Percentiles rank a stretch among this genome's conserved stretches.
phyloP scores from a whole-genome alignment of 2,888 invertebrate genomes.

The Frankliniella intonsa region DNA sequence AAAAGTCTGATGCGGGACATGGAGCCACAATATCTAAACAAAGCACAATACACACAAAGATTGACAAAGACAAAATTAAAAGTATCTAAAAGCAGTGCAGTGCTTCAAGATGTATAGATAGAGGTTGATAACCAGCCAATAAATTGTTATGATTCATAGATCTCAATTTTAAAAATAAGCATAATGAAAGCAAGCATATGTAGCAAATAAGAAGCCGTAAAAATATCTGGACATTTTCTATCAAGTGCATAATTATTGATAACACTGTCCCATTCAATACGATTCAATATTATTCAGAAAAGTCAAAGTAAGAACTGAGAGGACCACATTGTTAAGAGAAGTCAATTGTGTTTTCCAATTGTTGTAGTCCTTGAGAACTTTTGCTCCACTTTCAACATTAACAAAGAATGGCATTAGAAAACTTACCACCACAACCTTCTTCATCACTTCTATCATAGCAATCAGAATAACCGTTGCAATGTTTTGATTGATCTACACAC shows the following conservation, averaged over 20 bases:
- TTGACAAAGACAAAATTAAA: not conserved
- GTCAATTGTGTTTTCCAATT: not conserved
- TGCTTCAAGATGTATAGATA: too few relatives aligned
- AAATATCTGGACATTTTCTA: too few relatives aligned
- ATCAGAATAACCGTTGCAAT: constrained; percentile 73
- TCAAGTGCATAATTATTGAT: too few relatives aligned
- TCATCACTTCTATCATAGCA: constrained; percentile 88
- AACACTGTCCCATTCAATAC: not conserved
- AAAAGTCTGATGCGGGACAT: constrained; percentile 54
- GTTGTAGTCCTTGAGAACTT: too few relatives aligned
- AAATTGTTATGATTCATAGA: too few relatives aligned
- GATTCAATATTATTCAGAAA: not conserved
- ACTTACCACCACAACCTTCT: constrained; percentile 49
- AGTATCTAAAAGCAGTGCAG: not conserved
- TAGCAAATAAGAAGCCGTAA: not conserved
- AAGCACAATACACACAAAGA: constrained; percentile 26
- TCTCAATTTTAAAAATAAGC: not conserved
- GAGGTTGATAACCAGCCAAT: too few relatives aligned
- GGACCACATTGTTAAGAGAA: not conserved
- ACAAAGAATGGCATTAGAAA: not conserved
- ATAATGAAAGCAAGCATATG: not conserved
- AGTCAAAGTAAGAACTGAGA: too few relatives aligned
- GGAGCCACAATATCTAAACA: constrained; percentile 44
- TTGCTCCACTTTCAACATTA: not conserved
- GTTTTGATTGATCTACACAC: constrained; percentile 74